Conservation (phyloP, 1,140 invertebrate genomes). For the Cydia splendana region DNA sequence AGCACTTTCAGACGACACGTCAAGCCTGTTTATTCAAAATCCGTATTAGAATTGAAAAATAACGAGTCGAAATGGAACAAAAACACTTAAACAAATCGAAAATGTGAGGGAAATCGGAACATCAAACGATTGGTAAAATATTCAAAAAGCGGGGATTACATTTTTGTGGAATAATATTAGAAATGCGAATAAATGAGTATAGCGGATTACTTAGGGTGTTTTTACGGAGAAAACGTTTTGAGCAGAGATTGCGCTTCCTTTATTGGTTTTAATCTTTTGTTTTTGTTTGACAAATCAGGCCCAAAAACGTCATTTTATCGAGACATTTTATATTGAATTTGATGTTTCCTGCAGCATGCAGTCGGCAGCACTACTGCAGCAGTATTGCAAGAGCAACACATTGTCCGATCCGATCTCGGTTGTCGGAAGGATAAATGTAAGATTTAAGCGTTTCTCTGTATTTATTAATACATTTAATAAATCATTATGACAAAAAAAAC, state of each 20-base stretch:
- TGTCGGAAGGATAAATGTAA: too few species aligned
- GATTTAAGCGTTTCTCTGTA: too few species aligned
- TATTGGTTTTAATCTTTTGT: too few species aligned
- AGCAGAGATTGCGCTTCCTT: background rate
- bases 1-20: background rate
- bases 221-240: background rate
- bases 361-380: too few species aligned
- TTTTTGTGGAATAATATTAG: constrained; percentile 10
- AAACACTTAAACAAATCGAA: constrained; percentile 8
- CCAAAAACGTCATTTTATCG: background rate
- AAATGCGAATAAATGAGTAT: constrained; percentile 3
- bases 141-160: background rate
- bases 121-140: background rate
- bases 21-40: background rate
- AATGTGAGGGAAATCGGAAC: background rate
- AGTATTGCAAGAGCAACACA: too few species aligned
- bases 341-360: too few species aligned
- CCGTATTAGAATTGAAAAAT: background rate
- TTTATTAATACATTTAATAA: too few species aligned
- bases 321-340: too few species aligned
- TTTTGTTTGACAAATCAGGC: background rate
- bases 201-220: background rate
- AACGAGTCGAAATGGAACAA: constrained; percentile 2
- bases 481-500: too few species aligned
- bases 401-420: too few species aligned